phyloP scores from a whole-genome alignment of 2,888 invertebrate genomes.

The Octodonta nipae region DNA sequence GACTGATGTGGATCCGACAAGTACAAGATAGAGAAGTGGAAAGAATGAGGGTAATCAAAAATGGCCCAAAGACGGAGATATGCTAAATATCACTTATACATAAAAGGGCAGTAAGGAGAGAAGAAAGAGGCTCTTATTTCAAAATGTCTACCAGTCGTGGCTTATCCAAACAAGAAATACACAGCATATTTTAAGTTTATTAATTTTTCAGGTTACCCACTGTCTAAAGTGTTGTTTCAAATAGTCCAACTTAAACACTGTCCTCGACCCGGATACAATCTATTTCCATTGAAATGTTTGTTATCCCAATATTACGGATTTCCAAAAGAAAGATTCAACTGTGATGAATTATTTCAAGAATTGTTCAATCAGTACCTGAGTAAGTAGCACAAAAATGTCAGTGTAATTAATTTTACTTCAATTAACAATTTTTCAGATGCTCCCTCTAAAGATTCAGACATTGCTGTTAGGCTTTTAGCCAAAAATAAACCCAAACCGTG shows the following conservation, averaged over 20 bases:
- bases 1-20: too few relatives aligned
- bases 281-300: constrained; percentile 27
- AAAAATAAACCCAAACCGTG: constrained; percentile 32
- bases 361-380: constrained; percentile 29
- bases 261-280: constrained; percentile 24
- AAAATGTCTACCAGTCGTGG: too few relatives aligned
- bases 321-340: constrained; percentile 23
- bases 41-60: too few relatives aligned
- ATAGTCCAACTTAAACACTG: constrained; percentile 25
- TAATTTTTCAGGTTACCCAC: constrained; percentile 28
- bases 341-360: constrained; percentile 24
- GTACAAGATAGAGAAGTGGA: too few relatives aligned
- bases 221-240: constrained; percentile 33
- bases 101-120: too few relatives aligned
- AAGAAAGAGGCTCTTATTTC: too few relatives aligned
- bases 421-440: constrained; percentile 19
- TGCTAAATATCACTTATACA: too few relatives aligned
- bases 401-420: not conserved
- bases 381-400: constrained; percentile 16
- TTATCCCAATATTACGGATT: constrained; percentile 33
- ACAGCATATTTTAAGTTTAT: too few relatives aligned
- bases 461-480: constrained; percentile 30
- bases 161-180: too few relatives aligned
- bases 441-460: constrained; percentile 19
- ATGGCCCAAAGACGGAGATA: too few relatives aligned